Percentiles rank a stretch among this genome's conserved stretches.
Evolutionary conservation across 2,113 vertebrate species (phyloP).

Genomic region (Xiphophorus hellerii): DNA sequence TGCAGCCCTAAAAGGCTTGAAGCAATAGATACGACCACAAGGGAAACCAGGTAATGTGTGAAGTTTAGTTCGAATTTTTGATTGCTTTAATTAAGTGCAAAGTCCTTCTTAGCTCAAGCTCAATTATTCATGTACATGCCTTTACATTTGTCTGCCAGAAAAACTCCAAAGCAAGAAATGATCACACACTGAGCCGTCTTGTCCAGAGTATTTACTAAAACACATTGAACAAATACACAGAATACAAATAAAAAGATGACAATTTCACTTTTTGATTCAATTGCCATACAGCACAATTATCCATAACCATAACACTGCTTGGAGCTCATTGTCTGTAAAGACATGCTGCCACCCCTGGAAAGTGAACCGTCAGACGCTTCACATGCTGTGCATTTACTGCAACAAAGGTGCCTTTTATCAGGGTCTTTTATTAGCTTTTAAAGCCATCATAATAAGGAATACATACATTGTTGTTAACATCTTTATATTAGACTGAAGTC

Average conservation of each 20-base stretch:
- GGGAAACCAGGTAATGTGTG: not conserved
- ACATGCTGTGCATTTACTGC: conserved; percentile 80
- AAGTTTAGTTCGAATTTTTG: not conserved
- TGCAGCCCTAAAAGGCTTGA: not conserved
- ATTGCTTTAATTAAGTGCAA: conserved; percentile 3
- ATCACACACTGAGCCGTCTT: conserved; percentile 37
- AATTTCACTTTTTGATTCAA: conserved; percentile 76
- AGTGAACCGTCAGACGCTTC: conserved; percentile 72
- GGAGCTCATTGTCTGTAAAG: conserved; percentile 69
- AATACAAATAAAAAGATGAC: conserved; percentile 86
- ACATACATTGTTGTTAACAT: conserved; percentile 81
- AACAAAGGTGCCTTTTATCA: conserved; percentile 77
- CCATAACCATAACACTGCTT: conserved; percentile 64
- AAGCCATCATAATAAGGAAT: conserved; percentile 82
- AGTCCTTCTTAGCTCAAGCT: conserved; percentile 1
- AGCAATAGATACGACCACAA: conserved; percentile 1
- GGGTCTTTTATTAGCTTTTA: conserved; percentile 81
- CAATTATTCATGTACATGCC: not conserved
- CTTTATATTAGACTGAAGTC: conserved; percentile 85
- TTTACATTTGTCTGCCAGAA: not conserved
- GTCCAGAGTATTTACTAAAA: conserved; percentile 86
- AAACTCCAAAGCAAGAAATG: not conserved
- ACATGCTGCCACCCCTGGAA: conserved; percentile 48
- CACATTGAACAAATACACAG: conserved; percentile 86
- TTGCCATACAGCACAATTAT: conserved; percentile 75